Evolutionary conservation across 2,888 invertebrate species (phyloP).

Genomic region (Criorhina ranunculi): DNA sequence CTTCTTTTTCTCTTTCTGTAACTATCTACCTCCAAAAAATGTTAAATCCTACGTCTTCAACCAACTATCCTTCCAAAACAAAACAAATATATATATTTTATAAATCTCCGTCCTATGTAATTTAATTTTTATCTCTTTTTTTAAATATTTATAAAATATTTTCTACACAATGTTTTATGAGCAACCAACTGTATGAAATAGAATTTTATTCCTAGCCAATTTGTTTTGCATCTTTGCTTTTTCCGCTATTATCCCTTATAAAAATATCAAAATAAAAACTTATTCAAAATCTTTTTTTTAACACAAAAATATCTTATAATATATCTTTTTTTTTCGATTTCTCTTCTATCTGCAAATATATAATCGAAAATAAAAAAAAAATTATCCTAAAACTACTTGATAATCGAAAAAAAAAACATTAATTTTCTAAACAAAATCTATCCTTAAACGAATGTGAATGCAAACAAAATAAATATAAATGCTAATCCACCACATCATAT

Average conservation of each 20-base stretch:
- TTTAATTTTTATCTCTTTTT: slow-evolving; percentile 18
- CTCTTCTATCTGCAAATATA: slow-evolving; percentile 51
- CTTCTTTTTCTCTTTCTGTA: slow-evolving; percentile 25
- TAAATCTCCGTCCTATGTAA: slow-evolving; percentile 22
- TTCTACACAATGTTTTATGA: slow-evolving; percentile 33
- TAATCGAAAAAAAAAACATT: slow-evolving; percentile 26
- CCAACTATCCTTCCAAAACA: slow-evolving; percentile 30
- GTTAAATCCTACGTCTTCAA: slow-evolving; percentile 15
- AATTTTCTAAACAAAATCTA: slow-evolving; percentile 12
- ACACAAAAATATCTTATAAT: slow-evolving; percentile 46
- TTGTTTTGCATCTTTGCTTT: slow-evolving; percentile 55
- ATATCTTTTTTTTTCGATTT: slow-evolving; percentile 54
- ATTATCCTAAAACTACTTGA: slow-evolving; percentile 7
- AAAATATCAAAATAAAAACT: slow-evolving; percentile 6
- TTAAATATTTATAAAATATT: not conserved
- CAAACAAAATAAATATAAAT: slow-evolving; percentile 25
- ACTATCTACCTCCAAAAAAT: slow-evolving; percentile 16
- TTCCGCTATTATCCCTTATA: slow-evolving; percentile 2
- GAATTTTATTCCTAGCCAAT: slow-evolving; percentile 38
- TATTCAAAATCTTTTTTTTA: slow-evolving; percentile 10
- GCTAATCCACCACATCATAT: slow-evolving; percentile 40
- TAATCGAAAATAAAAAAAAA: slow-evolving; percentile 30
- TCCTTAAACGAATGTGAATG: slow-evolving; percentile 60
- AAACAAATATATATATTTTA: slow-evolving; percentile 11
- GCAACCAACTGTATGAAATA: slow-evolving; percentile 58